Percentiles rank a stretch among this genome's conserved stretches.
Evolutionary conservation across 2,113 vertebrate species (phyloP).

Genomic region (Lamprologus sp.): DNA sequence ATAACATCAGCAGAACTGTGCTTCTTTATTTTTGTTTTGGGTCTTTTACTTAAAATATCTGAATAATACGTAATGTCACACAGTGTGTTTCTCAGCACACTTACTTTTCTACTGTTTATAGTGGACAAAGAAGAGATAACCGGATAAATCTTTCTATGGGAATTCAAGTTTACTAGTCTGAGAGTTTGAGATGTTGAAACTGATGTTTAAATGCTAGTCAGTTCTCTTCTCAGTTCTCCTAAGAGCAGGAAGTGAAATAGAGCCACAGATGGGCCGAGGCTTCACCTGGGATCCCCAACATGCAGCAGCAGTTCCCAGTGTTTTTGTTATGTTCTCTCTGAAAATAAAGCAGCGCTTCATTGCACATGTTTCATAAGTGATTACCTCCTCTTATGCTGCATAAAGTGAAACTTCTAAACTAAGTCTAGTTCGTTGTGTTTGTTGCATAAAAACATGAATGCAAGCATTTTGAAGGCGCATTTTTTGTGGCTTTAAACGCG

Average conservation of each 20-base stretch:
- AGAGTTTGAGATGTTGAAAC: background rate
- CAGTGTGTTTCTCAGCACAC: background rate
- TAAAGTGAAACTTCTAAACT: background rate
- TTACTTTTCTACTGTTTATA: background rate
- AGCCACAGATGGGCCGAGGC: background rate
- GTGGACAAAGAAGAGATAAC: accelerated
- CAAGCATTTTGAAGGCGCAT: accelerated
- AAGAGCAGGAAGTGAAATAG: background rate
- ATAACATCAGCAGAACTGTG: background rate
- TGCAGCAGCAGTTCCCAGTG: background rate
- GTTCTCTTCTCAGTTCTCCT: background rate
- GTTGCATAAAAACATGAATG: background rate
- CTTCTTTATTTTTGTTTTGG: background rate
- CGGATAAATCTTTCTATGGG: background rate
- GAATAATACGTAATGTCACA: background rate
- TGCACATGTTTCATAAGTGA: background rate
- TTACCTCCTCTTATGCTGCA: background rate
- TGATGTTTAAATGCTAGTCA: background rate
- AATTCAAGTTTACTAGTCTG: background rate
- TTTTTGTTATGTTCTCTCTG: background rate
- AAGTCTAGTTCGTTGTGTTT: accelerated
- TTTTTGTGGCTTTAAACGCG: background rate
- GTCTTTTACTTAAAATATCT: background rate
- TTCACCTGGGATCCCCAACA: background rate
- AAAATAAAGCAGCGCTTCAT: background rate